These are phyloP conservation scores for Cyanistes caeruleus DNA, from an alignment of 2,113 vertebrate species.

Conservation along the genomic window DNA sequence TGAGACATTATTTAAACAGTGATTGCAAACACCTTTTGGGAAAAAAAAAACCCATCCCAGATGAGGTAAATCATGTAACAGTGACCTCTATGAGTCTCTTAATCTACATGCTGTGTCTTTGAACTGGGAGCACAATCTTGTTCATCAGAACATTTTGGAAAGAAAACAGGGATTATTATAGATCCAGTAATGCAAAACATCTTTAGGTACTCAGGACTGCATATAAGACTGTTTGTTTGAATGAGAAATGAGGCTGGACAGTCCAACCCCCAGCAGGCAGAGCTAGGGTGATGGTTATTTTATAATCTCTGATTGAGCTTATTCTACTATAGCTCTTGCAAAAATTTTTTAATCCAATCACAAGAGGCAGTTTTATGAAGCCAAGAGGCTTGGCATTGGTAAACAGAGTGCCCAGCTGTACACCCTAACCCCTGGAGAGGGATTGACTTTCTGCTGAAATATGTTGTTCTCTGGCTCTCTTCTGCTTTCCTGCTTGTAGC, in stretches of 20 bases:
- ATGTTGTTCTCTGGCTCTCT: not conserved
- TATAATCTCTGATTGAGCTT: not conserved
- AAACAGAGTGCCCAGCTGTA: not conserved
- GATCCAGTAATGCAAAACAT: not conserved
- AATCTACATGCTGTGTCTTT: not conserved
- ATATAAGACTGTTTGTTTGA: not conserved
- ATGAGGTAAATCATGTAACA: not conserved
- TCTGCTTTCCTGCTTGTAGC: not conserved
- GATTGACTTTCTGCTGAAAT: not conserved
- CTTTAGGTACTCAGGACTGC: not conserved
- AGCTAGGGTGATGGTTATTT: not conserved
- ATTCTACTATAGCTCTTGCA: not conserved
- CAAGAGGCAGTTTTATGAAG: not conserved
- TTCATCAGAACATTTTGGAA: not conserved
- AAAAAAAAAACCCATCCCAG: accelerated
- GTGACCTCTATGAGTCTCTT: not conserved
- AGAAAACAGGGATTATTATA: not conserved
- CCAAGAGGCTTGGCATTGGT: not conserved
- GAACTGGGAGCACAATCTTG: not conserved
- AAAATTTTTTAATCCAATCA: not conserved
- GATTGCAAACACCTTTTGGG: not conserved
- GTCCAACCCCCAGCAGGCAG: not conserved
- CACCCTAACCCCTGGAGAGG: not conserved
- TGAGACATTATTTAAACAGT: not conserved
- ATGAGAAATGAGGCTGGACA: not conserved